These are phyloP conservation scores for Euura lappo DNA, from an alignment of 1,140 invertebrate species.

Conservation along the genomic window DNA sequence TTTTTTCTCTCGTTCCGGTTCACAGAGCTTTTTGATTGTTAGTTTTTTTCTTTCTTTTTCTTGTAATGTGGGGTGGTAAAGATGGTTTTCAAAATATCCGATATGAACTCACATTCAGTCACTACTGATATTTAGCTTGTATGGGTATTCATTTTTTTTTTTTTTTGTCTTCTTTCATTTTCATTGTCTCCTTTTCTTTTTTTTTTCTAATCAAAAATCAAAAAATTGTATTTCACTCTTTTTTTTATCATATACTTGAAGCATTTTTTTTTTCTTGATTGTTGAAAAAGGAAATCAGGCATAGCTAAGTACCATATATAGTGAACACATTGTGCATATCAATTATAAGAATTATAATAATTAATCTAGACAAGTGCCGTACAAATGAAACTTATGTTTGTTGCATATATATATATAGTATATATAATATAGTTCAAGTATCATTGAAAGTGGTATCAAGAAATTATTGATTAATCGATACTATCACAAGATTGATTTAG, in stretches of 20 bases:
- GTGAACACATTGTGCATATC: constrained; percentile 62
- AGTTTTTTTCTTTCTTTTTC: too few relatives aligned
- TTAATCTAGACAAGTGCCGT: constrained; percentile 71
- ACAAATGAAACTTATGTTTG: constrained; percentile 68
- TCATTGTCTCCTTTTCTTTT: constrained; percentile 27
- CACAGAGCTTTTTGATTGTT: too few relatives aligned
- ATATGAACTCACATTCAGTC: background rate
- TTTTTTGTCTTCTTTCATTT: constrained; percentile 22
- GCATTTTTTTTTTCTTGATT: constrained; percentile 39
- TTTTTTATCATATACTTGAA: constrained; percentile 56
- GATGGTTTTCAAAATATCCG: background rate
- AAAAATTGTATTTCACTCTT: constrained; percentile 25
- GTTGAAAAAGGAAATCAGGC: constrained; percentile 55
- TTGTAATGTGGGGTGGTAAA: too few relatives aligned
- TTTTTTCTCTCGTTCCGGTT: too few relatives aligned
- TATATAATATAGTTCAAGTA: background rate
- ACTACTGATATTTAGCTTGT: constrained; percentile 13
- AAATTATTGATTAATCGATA: too few relatives aligned
- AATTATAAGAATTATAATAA: constrained; percentile 61
- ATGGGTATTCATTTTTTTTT: constrained; percentile 18
- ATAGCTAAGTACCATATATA: constrained; percentile 59
- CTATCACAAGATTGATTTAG: too few relatives aligned
- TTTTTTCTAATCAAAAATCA: constrained; percentile 9
- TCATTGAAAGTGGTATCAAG: too few relatives aligned
- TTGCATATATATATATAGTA: constrained; percentile 50